These are phyloP conservation scores for Drosophila neutralis DNA, from an alignment of 2,888 invertebrate species.

Conservation along the genomic window DNA sequence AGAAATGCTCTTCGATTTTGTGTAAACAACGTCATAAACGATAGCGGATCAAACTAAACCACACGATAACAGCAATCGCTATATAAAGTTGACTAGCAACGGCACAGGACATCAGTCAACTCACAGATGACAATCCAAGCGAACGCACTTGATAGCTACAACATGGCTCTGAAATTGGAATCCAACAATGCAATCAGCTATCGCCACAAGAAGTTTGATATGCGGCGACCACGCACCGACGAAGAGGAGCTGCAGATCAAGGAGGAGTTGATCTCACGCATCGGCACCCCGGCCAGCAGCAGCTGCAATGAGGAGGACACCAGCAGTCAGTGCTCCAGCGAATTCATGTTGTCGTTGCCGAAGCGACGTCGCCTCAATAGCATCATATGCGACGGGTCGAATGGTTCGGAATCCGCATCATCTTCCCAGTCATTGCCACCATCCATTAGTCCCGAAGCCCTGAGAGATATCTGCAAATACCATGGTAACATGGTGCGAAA, in stretches of 20 bases:
- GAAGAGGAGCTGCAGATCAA: constrained; percentile 46
- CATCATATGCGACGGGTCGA: constrained; percentile 24
- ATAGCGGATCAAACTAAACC: constrained; percentile 39
- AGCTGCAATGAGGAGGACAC: constrained; percentile 34
- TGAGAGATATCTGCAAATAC: constrained; percentile 77
- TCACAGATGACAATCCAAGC: constrained; percentile 21
- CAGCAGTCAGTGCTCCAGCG: constrained; percentile 53
- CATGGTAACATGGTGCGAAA: constrained; percentile 82
- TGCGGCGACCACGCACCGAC: constrained; percentile 26
- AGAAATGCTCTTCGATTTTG: constrained; percentile 32
- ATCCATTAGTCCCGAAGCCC: constrained; percentile 61
- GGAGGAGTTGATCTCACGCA: constrained; percentile 44
- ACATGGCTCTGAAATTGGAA: constrained; percentile 32
- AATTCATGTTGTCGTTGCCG: constrained; percentile 37
- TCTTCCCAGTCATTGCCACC: constrained; percentile 43
- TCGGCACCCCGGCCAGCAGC: constrained; percentile 31
- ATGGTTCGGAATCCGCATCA: constrained; percentile 47
- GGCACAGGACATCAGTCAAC: constrained; percentile 61
- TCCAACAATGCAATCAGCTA: constrained; percentile 39
- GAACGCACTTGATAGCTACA: constrained; percentile 12
- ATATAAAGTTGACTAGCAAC: constrained; percentile 43
- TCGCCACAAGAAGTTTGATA: constrained; percentile 80
- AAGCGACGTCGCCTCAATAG: constrained; percentile 56
- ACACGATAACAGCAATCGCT: constrained; percentile 36
- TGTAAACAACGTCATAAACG: constrained; percentile 74